phyloP scores from a whole-genome alignment of 2,113 vertebrate genomes.

The Melospiza georgiana region DNA sequence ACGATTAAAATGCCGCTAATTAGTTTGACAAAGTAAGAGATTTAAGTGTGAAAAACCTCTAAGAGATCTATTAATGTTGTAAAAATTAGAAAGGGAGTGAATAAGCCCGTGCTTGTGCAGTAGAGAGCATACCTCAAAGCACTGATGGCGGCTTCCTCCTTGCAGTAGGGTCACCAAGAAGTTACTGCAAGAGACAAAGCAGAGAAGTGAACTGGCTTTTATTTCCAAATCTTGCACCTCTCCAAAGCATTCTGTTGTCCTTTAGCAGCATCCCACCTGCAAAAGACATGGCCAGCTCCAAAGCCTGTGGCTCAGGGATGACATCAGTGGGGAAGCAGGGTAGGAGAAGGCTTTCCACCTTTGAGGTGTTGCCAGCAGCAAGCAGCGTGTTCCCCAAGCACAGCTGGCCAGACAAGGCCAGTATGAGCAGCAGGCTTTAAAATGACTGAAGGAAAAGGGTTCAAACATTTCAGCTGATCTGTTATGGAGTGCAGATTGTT shows the following conservation, averaged over 20 bases:
- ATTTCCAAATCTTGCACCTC: neutral
- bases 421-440: neutral
- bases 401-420: neutral
- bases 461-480: neutral
- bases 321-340: neutral
- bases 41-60: neutral
- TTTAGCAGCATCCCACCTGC: neutral
- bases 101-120: neutral
- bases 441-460: neutral
- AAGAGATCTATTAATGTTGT: neutral
- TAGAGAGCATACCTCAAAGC: neutral
- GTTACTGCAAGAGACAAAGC: neutral
- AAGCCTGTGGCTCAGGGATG: neutral
- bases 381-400: neutral
- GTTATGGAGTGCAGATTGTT: neutral
- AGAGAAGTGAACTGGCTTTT: neutral
- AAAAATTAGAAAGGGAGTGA: neutral
- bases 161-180: neutral
- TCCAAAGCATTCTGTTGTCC: neutral
- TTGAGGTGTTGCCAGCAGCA: neutral
- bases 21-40: neutral
- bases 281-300: neutral
- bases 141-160: neutral
- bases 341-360: neutral
- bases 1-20: slow-evolving; percentile 16